phyloP scores from a whole-genome alignment of 2,888 invertebrate species.

The Galerucella nymphaeae region DNA sequence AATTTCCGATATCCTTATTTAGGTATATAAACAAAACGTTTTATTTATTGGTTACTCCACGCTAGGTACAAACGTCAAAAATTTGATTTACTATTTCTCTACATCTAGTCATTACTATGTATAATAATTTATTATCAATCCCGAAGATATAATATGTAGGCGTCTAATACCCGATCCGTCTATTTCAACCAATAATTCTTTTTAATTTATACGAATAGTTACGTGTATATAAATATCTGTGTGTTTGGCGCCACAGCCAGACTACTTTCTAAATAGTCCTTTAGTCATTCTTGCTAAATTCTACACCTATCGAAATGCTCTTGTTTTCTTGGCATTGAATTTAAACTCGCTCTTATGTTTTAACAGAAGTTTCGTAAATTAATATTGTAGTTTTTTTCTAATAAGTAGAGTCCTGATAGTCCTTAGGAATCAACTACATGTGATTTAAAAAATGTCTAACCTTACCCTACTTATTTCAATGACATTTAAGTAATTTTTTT shows the following conservation, averaged over 20 bases:
- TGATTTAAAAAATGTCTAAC: too few species aligned
- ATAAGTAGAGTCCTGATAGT: too few species aligned
- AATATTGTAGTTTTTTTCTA: too few species aligned
- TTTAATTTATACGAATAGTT: background rate
- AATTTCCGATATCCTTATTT: too few species aligned
- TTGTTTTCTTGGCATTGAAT: conserved; percentile 18
- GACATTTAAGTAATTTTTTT: background rate
- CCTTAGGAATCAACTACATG: too few species aligned
- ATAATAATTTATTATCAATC: background rate
- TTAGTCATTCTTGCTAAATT: conserved; percentile 14
- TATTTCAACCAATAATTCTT: background rate
- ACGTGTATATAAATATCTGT: background rate
- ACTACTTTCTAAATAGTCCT: conserved; percentile 15
- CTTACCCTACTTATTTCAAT: background rate
- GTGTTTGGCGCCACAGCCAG: conserved; percentile 2
- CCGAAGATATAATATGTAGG: background rate
- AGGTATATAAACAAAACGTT: too few species aligned
- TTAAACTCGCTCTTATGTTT: background rate
- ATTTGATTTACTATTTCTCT: background rate
- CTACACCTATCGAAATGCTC: background rate
- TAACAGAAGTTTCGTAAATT: too few species aligned
- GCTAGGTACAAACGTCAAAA: too few species aligned
- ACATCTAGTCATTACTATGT: background rate
- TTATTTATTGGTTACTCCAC: too few species aligned
- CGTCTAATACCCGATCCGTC: background rate